Percentiles rank a stretch among this genome's conserved stretches.
phyloP scores from a whole-genome alignment of 2,113 vertebrate species.

The Antigone vipio region DNA sequence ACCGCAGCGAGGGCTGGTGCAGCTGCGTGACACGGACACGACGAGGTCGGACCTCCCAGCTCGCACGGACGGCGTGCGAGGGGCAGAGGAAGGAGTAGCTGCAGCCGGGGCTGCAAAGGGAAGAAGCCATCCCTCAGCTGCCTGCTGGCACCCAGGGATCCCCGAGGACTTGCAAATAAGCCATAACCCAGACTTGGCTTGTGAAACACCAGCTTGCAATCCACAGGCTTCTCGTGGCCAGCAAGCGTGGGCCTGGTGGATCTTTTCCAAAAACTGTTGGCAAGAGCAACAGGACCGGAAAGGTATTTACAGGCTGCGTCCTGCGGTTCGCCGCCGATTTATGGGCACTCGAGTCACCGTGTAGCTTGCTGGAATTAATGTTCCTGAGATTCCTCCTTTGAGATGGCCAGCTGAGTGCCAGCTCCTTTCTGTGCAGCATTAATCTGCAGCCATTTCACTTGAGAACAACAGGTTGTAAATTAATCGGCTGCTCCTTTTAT shows the following conservation, averaged over 20 bases:
- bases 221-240: neutral
- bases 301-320: neutral
- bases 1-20: neutral
- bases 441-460: neutral
- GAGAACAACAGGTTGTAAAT: neutral
- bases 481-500: neutral
- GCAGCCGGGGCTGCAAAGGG: too few species aligned
- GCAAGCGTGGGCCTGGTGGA: neutral
- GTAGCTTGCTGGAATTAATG: neutral
- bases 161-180: neutral
- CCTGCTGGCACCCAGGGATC: neutral
- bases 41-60: neutral
- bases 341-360: fast-evolving
- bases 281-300: fast-evolving
- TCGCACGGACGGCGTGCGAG: fast-evolving
- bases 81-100: too few species aligned
- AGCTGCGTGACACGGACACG: neutral
- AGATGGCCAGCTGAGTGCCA: neutral
- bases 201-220: neutral
- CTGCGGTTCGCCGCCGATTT: fast-evolving
- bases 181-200: neutral
- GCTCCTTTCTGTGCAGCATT: neutral
- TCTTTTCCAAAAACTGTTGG: neutral
- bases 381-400: neutral
- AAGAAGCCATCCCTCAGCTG: neutral